Percentiles rank a stretch among this genome's conserved stretches.
Evolutionary conservation across 2,113 vertebrate genomes (phyloP).

Genomic region (Mastomys natalensis): DNA sequence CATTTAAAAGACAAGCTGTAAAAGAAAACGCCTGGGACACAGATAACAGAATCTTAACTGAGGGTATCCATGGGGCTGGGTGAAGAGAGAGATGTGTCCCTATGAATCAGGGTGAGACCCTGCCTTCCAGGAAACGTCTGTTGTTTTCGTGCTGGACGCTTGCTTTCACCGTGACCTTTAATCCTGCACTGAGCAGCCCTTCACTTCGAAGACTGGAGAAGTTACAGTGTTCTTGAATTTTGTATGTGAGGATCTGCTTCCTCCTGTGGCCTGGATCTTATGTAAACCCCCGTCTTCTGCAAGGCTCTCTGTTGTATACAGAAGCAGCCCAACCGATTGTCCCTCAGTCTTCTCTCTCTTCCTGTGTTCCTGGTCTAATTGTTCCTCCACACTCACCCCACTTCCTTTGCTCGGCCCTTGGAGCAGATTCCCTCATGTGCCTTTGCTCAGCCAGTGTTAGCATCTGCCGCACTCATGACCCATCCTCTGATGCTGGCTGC

Average conservation of each 20-base stretch:
- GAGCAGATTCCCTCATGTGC: background rate
- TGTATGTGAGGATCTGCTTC: background rate
- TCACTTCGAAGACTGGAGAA: background rate
- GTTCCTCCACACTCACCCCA: background rate
- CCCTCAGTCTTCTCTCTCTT: background rate
- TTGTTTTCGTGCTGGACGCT: background rate
- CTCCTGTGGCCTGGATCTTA: background rate
- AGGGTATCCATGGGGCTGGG: background rate
- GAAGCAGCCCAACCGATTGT: background rate
- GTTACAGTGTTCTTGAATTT: background rate
- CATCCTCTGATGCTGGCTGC: background rate
- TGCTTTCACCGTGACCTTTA: background rate
- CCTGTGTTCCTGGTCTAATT: background rate
- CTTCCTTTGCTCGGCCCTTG: background rate
- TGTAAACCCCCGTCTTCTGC: background rate
- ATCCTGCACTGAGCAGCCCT: background rate
- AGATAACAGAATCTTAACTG: conserved; percentile 6
- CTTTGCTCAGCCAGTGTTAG: background rate
- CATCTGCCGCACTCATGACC: background rate
- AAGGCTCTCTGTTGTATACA: conserved; percentile 11
- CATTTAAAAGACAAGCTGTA: conserved; percentile 6
- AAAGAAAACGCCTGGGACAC: background rate
- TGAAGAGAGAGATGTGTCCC: background rate
- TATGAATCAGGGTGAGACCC: background rate
- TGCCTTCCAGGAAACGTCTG: background rate